Conservation (phyloP, 2,888 invertebrate species). For the Ectemnius continuus region DNA sequence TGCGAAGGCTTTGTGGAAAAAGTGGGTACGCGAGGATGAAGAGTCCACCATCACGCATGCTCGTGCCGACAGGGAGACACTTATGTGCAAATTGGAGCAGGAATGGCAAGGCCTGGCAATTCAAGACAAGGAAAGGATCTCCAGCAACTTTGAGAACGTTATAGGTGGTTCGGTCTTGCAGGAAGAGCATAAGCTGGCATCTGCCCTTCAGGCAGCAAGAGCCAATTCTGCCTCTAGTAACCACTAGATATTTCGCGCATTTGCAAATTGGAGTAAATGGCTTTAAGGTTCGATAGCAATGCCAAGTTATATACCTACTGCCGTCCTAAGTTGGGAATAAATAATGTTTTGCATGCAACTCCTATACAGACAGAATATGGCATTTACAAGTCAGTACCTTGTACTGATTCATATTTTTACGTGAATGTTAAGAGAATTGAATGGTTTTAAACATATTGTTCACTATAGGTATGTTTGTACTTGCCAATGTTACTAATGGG, state of each 20-base stretch:
- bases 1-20: conserved; percentile 70
- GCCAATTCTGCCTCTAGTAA: conserved; percentile 12
- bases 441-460: too few relatives aligned
- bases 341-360: too few relatives aligned
- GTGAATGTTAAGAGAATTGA: too few relatives aligned
- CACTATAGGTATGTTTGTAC: too few relatives aligned
- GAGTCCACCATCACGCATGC: conserved; percentile 56
- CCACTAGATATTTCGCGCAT: too few relatives aligned
- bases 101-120: conserved; percentile 70
- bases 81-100: conserved; percentile 68
- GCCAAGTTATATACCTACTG: background rate
- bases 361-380: too few relatives aligned
- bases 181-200: conserved; percentile 46
- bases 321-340: too few relatives aligned
- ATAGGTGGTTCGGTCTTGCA: conserved; percentile 54
- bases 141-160: conserved; percentile 59
- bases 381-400: too few relatives aligned
- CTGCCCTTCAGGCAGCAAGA: conserved; percentile 14
- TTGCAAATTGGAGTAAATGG: too few relatives aligned
- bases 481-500: too few relatives aligned
- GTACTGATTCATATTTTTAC: too few relatives aligned
- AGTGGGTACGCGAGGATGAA: conserved; percentile 71
- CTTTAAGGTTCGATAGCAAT: background rate
- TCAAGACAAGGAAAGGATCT: conserved; percentile 67
- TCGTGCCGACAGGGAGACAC: conserved; percentile 57